These are phyloP conservation scores for Phragmatobia fuliginosa DNA, from an alignment of 2,888 invertebrate species.

Conservation along the genomic window DNA sequence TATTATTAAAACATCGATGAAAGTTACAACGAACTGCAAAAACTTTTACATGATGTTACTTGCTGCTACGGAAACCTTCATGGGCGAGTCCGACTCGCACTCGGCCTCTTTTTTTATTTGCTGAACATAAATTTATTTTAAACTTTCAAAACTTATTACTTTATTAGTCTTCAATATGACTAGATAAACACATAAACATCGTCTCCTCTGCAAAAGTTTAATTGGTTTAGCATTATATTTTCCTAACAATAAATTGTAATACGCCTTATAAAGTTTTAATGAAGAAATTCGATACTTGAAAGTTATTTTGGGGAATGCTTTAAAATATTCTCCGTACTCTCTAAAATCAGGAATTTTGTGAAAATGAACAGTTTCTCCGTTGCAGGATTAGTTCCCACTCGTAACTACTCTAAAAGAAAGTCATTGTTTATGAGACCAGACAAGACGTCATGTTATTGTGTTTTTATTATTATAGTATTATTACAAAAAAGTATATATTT, in stretches of 20 bases:
- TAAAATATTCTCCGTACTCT: not conserved
- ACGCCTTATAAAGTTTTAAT: conserved; percentile 12
- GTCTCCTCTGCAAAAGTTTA: not conserved
- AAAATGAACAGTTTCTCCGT: not conserved
- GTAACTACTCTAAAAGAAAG: not conserved
- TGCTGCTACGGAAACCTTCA: no score
- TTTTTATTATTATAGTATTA: no score
- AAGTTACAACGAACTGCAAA: no score
- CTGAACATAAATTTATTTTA: no score
- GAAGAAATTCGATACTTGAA: conserved; percentile 7
- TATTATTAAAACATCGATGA: no score
- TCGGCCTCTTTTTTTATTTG: no score
- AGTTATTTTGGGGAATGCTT: not conserved
- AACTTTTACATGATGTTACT: no score
- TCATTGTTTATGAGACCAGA: not conserved
- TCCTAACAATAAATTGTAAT: not conserved
- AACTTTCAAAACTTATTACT: no score
- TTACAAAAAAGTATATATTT: no score
- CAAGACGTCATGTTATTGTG: no score
- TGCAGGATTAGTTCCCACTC: not conserved
- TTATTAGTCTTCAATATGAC: not conserved
- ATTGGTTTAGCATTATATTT: not conserved
- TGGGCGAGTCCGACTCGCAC: no score
- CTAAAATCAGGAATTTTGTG: not conserved
- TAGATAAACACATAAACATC: not conserved